Evolutionary conservation across 2,113 vertebrate genomes (phyloP).

Genomic region (Podilymbus podiceps): DNA sequence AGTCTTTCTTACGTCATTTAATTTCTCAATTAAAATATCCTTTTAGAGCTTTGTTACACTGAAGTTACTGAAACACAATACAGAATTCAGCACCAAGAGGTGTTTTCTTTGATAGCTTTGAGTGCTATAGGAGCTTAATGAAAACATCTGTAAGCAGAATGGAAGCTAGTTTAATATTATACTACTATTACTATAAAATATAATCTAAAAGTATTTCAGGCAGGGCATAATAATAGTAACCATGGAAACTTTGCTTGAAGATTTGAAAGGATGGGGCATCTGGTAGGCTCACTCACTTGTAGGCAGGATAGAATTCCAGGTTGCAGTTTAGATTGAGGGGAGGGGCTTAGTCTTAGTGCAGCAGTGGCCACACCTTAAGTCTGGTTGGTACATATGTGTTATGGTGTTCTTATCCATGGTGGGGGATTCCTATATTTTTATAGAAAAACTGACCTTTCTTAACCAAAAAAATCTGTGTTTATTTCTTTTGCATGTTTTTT

Average conservation of each 20-base stretch:
- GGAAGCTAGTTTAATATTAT: background rate
- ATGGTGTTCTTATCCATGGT: background rate
- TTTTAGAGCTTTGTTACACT: background rate
- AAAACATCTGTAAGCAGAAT: background rate
- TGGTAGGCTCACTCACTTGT: background rate
- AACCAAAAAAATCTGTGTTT: background rate
- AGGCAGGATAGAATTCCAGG: background rate
- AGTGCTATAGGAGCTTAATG: background rate
- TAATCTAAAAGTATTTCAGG: background rate
- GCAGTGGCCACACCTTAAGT: background rate
- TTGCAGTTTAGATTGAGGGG: background rate
- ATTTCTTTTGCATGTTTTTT: background rate
- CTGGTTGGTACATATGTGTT: background rate
- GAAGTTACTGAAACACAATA: background rate
- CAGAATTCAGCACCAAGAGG: background rate
- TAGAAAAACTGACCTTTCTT: background rate
- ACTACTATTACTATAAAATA: background rate
- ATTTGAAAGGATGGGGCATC: background rate
- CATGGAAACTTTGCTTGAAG: background rate
- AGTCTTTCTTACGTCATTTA: background rate
- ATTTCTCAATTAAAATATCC: background rate
- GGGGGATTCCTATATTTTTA: background rate
- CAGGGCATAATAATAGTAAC: background rate
- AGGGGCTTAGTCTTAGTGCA: background rate
- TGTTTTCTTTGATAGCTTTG: conserved; percentile 5